A percentile compares a stretch with the other conserved stretches of the same genome.
phyloP scores from a whole-genome alignment of 2,797 vertebrate species.

The Ceyx erithaca region DNA sequence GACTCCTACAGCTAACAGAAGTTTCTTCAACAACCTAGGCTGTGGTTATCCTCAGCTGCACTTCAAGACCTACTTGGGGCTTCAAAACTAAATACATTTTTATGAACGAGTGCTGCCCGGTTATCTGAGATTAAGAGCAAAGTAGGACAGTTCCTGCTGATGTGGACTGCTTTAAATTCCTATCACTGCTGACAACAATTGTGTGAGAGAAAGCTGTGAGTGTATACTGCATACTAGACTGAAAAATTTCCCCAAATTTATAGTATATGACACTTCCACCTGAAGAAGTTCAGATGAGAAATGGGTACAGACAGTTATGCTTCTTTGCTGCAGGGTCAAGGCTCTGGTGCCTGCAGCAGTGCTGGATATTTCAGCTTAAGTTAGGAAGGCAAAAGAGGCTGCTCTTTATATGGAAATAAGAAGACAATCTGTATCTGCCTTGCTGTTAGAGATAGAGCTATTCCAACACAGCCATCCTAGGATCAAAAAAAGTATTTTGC shows the following conservation, averaged over 20 bases:
- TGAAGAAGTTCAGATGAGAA: not conserved
- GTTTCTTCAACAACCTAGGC: not conserved
- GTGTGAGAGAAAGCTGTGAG: not conserved
- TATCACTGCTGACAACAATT: not conserved
- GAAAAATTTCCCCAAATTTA: not conserved
- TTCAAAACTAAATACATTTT: not conserved
- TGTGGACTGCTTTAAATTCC: not conserved
- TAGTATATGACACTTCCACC: fast-evolving
- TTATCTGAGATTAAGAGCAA: not conserved
- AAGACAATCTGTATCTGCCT: not conserved
- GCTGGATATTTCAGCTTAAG: not conserved
- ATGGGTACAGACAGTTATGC: not conserved
- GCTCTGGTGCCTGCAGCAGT: not conserved
- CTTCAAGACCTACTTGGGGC: not conserved
- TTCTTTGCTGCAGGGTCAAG: not conserved
- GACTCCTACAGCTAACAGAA: not conserved
- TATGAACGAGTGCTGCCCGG: not conserved
- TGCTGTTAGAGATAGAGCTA: not conserved
- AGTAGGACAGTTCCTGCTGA: slow-evolving; percentile 4
- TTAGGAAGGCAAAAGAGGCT: not conserved
- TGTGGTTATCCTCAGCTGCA: slow-evolving; percentile 7
- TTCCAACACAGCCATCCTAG: not conserved
- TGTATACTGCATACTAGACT: not conserved
- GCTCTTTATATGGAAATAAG: not conserved
- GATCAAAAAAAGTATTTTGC: not conserved